These are phyloP conservation scores for Cinclus mexicanus DNA, from an alignment of 2,113 vertebrate species.

Conservation along the genomic window DNA sequence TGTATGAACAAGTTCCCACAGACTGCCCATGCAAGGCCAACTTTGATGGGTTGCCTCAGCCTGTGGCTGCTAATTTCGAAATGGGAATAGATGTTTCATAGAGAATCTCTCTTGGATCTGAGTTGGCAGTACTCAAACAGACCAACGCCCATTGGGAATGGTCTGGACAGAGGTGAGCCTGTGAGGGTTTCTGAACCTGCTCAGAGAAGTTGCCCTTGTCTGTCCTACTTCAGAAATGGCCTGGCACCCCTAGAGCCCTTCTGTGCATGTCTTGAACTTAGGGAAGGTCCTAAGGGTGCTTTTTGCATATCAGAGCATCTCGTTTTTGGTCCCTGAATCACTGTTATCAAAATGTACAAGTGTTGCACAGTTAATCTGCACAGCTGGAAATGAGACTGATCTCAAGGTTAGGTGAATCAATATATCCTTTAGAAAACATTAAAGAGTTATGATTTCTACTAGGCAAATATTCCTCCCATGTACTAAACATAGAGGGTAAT, in stretches of 20 bases:
- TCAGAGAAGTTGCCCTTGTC: background rate
- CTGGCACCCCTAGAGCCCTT: background rate
- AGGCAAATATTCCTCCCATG: background rate
- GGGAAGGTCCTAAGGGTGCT: background rate
- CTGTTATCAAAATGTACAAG: background rate
- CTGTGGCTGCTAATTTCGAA: background rate
- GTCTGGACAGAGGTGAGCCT: background rate
- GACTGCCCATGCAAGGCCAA: background rate
- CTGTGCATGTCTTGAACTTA: background rate
- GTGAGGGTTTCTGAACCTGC: background rate
- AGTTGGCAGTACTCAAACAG: background rate
- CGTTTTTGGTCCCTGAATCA: background rate
- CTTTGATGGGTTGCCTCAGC: background rate
- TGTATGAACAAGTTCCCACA: background rate
- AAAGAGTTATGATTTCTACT: background rate
- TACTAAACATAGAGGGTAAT: background rate
- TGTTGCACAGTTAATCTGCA: background rate
- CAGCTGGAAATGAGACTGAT: background rate
- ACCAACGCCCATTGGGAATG: rapidly evolving
- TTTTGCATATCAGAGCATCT: background rate
- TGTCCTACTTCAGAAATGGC: background rate
- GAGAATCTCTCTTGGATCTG: background rate
- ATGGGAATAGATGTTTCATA: background rate
- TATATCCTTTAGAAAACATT: background rate
- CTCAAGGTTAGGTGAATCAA: background rate